Evolutionary conservation across 2,113 vertebrate genomes (phyloP).

Genomic region (Onychostoma macrolepis): DNA sequence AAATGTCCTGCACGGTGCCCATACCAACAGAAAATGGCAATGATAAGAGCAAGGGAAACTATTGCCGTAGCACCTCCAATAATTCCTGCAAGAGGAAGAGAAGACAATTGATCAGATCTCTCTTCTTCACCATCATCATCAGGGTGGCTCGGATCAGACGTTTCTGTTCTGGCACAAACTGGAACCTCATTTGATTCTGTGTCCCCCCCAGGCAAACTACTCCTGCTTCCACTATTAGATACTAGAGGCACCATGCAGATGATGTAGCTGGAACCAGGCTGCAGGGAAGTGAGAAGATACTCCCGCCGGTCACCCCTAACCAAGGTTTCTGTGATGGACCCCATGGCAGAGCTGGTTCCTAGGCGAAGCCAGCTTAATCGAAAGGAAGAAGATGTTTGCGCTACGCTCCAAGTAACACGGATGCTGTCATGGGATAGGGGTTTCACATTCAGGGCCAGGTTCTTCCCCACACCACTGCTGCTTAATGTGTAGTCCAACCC

Average conservation of each 20-base stretch:
- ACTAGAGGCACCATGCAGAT: constrained; percentile 90
- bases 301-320: constrained; percentile 88
- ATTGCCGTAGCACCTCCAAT: constrained; percentile 86
- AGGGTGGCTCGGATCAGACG: constrained; percentile 73
- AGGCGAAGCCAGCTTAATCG: constrained; percentile 90
- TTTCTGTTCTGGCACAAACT: constrained; percentile 90
- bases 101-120: constrained; percentile 71
- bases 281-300: constrained; percentile 86
- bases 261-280: constrained; percentile 88
- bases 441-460: constrained; percentile 86
- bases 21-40: constrained; percentile 87
- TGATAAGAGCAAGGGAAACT: constrained; percentile 85
- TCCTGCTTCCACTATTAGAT: constrained; percentile 75
- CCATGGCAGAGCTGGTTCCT: constrained; percentile 82
- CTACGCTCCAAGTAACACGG: constrained; percentile 87
- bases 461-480: constrained; percentile 81
- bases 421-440: constrained; percentile 86
- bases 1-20: constrained; percentile 82
- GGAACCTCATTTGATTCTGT: constrained; percentile 81
- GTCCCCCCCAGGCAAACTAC: constrained; percentile 74
- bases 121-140: constrained; percentile 76
- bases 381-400: constrained; percentile 83
- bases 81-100: constrained; percentile 85
- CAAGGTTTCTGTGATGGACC: constrained; percentile 91
- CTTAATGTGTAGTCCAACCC: constrained; percentile 86